A percentile compares a stretch with the other conserved stretches of the same genome.
Evolutionary conservation across 1,140 invertebrate genomes (phyloP).

Genomic region (Tachypleus tridentatus): DNA sequence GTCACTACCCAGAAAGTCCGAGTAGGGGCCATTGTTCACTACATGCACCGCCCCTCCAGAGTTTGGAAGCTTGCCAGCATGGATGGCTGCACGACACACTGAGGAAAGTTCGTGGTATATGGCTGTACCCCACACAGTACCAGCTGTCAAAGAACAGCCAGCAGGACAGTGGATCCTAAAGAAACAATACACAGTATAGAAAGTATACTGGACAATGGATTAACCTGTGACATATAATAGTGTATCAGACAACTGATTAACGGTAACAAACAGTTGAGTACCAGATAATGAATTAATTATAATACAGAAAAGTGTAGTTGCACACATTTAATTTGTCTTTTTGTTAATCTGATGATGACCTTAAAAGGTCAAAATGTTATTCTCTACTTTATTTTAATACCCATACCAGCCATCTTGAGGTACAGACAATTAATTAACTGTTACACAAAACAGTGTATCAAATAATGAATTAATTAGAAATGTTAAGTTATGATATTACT

Average conservation of each 20-base stretch:
- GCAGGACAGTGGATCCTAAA: conserved; percentile 16
- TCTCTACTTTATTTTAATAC: too few species aligned
- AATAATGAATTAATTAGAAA: neutral
- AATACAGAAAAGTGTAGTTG: neutral
- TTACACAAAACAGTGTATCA: neutral
- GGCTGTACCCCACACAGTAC: conserved; percentile 13
- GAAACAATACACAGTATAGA: neutral
- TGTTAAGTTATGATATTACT: neutral
- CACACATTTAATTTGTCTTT: neutral
- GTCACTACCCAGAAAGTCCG: conserved; percentile 16
- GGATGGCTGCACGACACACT: conserved; percentile 18
- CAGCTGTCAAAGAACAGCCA: conserved; percentile 10
- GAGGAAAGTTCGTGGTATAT: conserved; percentile 14
- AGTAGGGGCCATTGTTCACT: conserved; percentile 17
- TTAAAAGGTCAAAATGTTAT: neutral
- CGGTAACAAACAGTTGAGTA: neutral
- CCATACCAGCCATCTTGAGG: too few species aligned
- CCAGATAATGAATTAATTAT: neutral
- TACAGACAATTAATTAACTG: too few species aligned
- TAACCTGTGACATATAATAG: neutral
- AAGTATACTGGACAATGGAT: too few species aligned
- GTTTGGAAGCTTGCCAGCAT: conserved; percentile 15
- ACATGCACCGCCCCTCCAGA: conserved; percentile 13
- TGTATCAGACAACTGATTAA: neutral
- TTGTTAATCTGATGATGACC: neutral